phyloP scores from a whole-genome alignment of 2,797 vertebrate genomes.

The Microtus obscurus region DNA sequence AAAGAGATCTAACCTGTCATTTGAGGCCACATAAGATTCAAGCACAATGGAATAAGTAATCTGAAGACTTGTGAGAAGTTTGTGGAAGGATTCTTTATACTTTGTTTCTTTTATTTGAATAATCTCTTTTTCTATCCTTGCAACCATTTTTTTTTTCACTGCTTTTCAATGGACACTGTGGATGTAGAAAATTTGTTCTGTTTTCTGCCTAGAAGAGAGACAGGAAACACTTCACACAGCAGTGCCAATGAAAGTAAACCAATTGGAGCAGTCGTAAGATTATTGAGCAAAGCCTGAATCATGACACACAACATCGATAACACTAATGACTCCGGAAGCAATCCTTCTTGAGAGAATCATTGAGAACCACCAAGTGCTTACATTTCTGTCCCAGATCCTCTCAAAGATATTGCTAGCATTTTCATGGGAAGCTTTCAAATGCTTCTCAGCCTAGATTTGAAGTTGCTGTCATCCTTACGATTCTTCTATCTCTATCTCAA shows the following conservation, averaged over 20 bases:
- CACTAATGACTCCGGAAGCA: conserved; percentile 46
- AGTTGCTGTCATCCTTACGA: background rate
- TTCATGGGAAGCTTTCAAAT: conserved; percentile 51
- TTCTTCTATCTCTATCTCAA: conserved; percentile 20
- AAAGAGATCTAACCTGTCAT: background rate
- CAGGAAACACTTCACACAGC: background rate
- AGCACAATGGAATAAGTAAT: background rate
- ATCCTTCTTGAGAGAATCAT: conserved; percentile 52
- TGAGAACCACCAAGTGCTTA: conserved; percentile 12
- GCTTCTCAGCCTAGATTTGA: background rate
- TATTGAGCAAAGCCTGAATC: conserved; percentile 52
- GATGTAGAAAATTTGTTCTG: background rate
- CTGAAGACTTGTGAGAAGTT: background rate
- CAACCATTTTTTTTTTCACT: background rate
- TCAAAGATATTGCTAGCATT: background rate
- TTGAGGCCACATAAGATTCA: background rate
- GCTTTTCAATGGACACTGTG: background rate
- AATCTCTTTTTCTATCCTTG: background rate
- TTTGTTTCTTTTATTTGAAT: conserved; percentile 15
- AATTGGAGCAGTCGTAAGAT: background rate
- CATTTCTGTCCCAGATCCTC: conserved; percentile 47
- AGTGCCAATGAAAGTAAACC: conserved; percentile 16
- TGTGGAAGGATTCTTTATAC: background rate
- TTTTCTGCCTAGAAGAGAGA: background rate
- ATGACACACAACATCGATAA: background rate